A percentile compares a stretch with the other conserved stretches of the same genome.
phyloP scores from a whole-genome alignment of 2,113 vertebrate genomes.

The Pachyramphus minor region DNA sequence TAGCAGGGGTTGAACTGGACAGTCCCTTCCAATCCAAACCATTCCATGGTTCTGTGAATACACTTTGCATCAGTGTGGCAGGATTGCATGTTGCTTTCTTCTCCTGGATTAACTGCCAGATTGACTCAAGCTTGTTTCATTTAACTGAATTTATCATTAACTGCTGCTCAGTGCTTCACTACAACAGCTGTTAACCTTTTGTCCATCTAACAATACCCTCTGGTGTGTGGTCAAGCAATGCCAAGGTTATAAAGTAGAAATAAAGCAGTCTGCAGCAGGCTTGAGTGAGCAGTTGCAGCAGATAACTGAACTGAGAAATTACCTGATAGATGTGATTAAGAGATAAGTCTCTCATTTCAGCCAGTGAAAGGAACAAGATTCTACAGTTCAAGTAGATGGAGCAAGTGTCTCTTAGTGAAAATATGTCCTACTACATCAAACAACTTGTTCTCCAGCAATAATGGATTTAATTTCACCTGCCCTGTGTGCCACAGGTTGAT shows the following conservation, averaged over 20 bases:
- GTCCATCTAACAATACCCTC: background rate
- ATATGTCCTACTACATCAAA: background rate
- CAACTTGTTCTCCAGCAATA: background rate
- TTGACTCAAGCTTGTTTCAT: background rate
- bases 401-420: background rate
- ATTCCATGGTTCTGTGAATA: background rate
- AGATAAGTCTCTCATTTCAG: background rate
- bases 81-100: background rate
- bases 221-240: background rate
- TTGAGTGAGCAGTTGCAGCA: background rate
- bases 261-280: background rate
- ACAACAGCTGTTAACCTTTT: background rate
- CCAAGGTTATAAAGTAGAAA: background rate
- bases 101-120: background rate
- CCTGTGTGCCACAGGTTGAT: constrained; percentile 80
- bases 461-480: accelerated
- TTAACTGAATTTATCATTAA: background rate
- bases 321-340: background rate
- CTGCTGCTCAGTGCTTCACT: background rate
- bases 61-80: background rate
- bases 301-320: background rate
- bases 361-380: background rate
- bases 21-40: background rate
- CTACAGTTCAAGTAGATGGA: background rate
- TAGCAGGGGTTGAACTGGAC: background rate